A percentile compares a stretch with the other conserved stretches of the same genome.
phyloP scores from a whole-genome alignment of 2,888 invertebrate genomes.

The Acholoe squamosa region DNA sequence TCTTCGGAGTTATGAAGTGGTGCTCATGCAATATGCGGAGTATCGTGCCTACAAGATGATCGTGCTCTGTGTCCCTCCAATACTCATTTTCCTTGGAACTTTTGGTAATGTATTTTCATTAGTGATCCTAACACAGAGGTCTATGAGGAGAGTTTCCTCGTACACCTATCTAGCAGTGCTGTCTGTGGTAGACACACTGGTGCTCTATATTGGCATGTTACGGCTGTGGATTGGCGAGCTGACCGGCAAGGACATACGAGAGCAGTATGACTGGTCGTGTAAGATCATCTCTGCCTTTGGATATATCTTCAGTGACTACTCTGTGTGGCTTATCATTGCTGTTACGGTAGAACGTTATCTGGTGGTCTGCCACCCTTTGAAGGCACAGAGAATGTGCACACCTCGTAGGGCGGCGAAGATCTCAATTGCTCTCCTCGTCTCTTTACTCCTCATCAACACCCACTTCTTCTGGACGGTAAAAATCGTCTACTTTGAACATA shows the following conservation, averaged over 20 bases:
- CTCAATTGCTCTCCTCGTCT: constrained; percentile 72
- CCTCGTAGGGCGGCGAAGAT: constrained; percentile 76
- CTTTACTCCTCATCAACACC: constrained; percentile 76
- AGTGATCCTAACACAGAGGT: constrained; percentile 76
- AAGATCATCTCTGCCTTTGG: constrained; percentile 77
- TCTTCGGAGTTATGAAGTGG: constrained; percentile 60
- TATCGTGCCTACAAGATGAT: constrained; percentile 73
- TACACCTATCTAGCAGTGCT: constrained; percentile 79
- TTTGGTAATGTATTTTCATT: constrained; percentile 81
- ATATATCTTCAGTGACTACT: constrained; percentile 78
- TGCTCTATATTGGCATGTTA: constrained; percentile 79
- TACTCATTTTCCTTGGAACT: constrained; percentile 79
- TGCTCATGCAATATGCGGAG: constrained; percentile 63
- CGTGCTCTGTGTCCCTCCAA: constrained; percentile 76
- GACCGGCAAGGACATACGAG: constrained; percentile 74
- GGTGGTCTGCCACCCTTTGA: constrained; percentile 79
- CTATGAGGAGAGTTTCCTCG: constrained; percentile 78
- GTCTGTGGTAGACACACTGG: constrained; percentile 78
- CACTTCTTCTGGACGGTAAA: constrained; percentile 80
- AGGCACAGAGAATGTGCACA: constrained; percentile 78
- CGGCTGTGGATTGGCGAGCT: constrained; percentile 80
- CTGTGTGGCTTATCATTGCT: constrained; percentile 73
- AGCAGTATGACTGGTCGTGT: constrained; percentile 76
- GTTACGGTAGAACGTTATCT: constrained; percentile 72
- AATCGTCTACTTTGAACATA: constrained; percentile 63